Evolutionary conservation across 2,888 invertebrate genomes (phyloP).

Genomic region (Melipona beecheii): DNA sequence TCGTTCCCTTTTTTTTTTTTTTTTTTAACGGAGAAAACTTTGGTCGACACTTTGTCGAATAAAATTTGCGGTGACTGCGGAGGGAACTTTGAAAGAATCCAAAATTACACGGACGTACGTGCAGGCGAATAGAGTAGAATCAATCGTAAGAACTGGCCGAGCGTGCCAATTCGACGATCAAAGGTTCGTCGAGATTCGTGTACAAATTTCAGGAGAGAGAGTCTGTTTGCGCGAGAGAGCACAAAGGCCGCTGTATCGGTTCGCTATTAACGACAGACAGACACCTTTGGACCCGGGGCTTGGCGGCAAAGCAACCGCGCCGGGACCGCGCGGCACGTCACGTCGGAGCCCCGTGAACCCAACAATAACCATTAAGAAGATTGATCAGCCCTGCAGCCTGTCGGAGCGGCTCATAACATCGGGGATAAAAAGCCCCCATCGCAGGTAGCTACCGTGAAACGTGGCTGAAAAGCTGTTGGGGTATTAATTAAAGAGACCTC

Average conservation of each 20-base stretch:
- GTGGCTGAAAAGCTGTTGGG: conserved; percentile 38
- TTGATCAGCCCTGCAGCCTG: conserved; percentile 56
- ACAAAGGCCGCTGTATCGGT: conserved; percentile 48
- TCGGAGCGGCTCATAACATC: conserved; percentile 39
- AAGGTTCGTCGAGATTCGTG: conserved; percentile 29
- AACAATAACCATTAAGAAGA: conserved; percentile 64
- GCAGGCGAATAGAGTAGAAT: too few species aligned
- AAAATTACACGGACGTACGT: too few species aligned
- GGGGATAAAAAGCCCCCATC: conserved; percentile 56
- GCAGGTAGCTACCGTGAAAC: conserved; percentile 53
- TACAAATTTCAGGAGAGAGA: conserved; percentile 43
- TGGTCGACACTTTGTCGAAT: too few species aligned
- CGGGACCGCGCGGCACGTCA: conserved; percentile 52
- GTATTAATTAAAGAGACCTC: conserved; percentile 47
- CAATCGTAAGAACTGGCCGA: not conserved
- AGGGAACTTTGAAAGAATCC: too few species aligned
- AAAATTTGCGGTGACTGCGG: too few species aligned
- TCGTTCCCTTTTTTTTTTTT: not conserved
- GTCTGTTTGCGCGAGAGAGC: conserved; percentile 34
- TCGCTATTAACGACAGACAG: conserved; percentile 56
- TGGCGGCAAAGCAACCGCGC: conserved; percentile 48
- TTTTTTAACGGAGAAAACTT: too few species aligned
- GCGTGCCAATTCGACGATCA: conserved; percentile 33
- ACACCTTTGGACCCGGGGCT: conserved; percentile 42
- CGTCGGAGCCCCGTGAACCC: conserved; percentile 45